A percentile compares a stretch with the other conserved stretches of the same genome.
Conservation (phyloP, 2,888 invertebrate species). For the Orgyia antiqua region DNA sequence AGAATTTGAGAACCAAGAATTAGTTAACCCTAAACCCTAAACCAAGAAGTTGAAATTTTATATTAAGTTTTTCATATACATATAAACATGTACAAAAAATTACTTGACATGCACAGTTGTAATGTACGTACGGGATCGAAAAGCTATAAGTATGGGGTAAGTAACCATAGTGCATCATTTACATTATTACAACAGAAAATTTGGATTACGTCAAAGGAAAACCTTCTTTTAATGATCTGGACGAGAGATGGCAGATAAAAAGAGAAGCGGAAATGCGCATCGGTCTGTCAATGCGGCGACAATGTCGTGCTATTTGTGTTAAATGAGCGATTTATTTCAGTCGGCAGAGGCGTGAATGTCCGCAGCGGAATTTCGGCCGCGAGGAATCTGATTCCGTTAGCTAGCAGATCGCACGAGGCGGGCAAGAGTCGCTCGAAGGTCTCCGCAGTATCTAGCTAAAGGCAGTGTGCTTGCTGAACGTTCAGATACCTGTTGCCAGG, state of each 20-base stretch:
- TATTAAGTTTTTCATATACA: too few relatives aligned
- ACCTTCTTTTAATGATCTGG: conserved; percentile 34
- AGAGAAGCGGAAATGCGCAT: conserved; percentile 70
- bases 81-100: too few relatives aligned
- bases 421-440: conserved; percentile 21
- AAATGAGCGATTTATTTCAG: conserved; percentile 76
- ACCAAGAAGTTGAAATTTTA: too few relatives aligned
- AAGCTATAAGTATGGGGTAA: too few relatives aligned
- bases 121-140: too few relatives aligned
- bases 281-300: conserved; percentile 70
- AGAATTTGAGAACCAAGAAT: too few relatives aligned
- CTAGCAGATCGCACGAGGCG: conserved; percentile 33
- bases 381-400: conserved; percentile 72
- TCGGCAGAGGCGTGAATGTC: conserved; percentile 72
- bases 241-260: conserved; percentile 43
- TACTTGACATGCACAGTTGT: too few relatives aligned
- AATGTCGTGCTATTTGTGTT: conserved; percentile 74
- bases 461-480: conserved; percentile 24
- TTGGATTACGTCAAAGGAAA: conserved; percentile 54
- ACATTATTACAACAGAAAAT: too few relatives aligned
- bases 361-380: conserved; percentile 72
- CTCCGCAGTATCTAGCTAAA: conserved; percentile 18
- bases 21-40: too few relatives aligned
- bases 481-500: conserved; percentile 35
- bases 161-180: too few relatives aligned